Evolutionary conservation across 2,888 invertebrate genomes (phyloP), one percentile per base, ranked within the genome.

Genomic region (Cantharis lateralis): DNA sequence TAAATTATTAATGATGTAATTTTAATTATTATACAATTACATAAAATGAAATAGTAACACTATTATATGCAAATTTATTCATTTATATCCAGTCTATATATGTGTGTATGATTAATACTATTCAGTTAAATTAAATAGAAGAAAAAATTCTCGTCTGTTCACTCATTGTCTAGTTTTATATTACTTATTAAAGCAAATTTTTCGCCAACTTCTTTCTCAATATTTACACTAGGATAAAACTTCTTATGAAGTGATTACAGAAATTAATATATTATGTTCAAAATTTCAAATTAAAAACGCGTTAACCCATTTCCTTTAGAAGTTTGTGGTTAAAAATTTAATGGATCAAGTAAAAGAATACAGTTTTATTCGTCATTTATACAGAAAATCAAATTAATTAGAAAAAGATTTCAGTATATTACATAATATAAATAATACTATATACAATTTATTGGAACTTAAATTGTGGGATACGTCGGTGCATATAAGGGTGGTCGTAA

Each of bases 401-500:
- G 0, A 48, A n/a, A n/a, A 3, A 48, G 13, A 5, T 32, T 32
- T 11, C 0, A 10, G 3, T 28, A 28, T 28, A 1, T 10, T 26
- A 26, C 10, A 10, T 26, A 26, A n/a, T 0, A 10, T 32, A 32
- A 4, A 32, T 13, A 13, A 48, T 48, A 2, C 48, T 48, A 48
- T 4, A n/a, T 48, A n/a, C n/a, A 48, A 48, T 24, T 24, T 24
- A 24, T 7, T 48, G n/a, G 1, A 48, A 48, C 61, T 64, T 72
- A 75, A 72, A 74, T 72, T 78, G 72, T 72, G 62, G 32, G 66
- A 26, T 68, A 75, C 63, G 75, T n/a, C 18, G 72, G 62, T 74
- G 32, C 62, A 71, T 62, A 68, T 74, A 26, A 69, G 28, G 71
- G 69, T 63, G 72, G 73, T 71, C 61, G 73, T 64, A 32, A 71